phyloP scores from a whole-genome alignment of 1,140 invertebrate species.

The Caenorhabditis tropicalis region DNA sequence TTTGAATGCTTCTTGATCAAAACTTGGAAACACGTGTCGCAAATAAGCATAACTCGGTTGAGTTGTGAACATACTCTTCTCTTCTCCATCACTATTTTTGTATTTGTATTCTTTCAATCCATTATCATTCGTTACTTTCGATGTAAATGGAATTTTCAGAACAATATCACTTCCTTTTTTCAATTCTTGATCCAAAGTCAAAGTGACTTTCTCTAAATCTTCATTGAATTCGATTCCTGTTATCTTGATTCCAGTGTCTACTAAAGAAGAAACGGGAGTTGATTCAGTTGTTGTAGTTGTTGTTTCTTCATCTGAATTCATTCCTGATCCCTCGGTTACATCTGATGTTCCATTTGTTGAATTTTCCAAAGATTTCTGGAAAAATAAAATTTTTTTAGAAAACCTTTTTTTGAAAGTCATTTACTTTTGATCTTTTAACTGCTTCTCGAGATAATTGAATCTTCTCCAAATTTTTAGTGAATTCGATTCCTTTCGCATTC shows the following conservation, averaged over 20 bases:
- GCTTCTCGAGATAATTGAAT: slow-evolving; percentile 5
- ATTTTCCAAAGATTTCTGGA: background rate
- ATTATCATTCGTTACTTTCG: slow-evolving; percentile 14
- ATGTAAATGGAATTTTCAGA: slow-evolving; percentile 10
- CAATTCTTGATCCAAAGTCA: slow-evolving; percentile 19
- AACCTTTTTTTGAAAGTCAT: background rate
- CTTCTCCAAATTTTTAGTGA: slow-evolving; percentile 5
- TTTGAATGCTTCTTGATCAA: slow-evolving; percentile 37
- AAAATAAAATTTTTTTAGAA: background rate
- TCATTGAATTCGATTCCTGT: background rate
- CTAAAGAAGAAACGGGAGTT: background rate
- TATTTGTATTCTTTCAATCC: slow-evolving; percentile 37
- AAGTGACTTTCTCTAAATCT: slow-evolving; percentile 10
- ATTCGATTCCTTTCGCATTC: slow-evolving; percentile 3
- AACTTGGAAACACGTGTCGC: slow-evolving; percentile 20
- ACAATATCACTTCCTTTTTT: slow-evolving; percentile 12
- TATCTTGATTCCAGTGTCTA: slow-evolving; percentile 16
- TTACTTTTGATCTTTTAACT: background rate
- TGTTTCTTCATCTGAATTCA: background rate
- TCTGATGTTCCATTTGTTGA: background rate
- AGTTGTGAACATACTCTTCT: slow-evolving; percentile 24
- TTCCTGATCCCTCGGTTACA: background rate
- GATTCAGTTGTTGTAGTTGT: background rate
- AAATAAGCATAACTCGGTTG: slow-evolving; percentile 18
- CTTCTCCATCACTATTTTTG: background rate